Percentiles rank a stretch among this genome's conserved stretches.
phyloP scores from a whole-genome alignment of 2,888 invertebrate species.

The Leucoptera coffeella region DNA sequence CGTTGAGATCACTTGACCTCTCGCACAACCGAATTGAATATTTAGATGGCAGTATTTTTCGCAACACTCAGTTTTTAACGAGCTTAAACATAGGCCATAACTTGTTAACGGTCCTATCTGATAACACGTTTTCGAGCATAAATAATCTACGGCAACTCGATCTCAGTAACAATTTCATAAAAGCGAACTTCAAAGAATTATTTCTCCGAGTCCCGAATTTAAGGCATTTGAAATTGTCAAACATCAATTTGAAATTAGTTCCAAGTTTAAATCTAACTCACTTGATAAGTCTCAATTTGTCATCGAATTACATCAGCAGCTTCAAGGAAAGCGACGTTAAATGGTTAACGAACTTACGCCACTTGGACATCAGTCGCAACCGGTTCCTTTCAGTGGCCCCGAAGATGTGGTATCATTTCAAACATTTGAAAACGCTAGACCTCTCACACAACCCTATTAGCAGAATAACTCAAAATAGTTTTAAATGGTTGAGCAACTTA shows the following conservation, averaged over 20 bases:
- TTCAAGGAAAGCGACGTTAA: constrained; percentile 66
- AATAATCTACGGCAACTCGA: constrained; percentile 73
- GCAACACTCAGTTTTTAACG: constrained; percentile 72
- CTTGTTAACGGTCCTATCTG: constrained; percentile 76
- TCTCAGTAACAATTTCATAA: constrained; percentile 71
- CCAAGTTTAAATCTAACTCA: constrained; percentile 73
- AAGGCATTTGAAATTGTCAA: constrained; percentile 68
- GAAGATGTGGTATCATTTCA: constrained; percentile 67
- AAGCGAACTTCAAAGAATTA: constrained; percentile 81
- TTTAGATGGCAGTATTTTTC: constrained; percentile 81
- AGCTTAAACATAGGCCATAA: constrained; percentile 74
- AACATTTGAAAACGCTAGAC: constrained; percentile 68
- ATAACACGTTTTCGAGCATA: constrained; percentile 81
- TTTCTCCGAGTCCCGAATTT: constrained; percentile 81
- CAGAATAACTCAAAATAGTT: constrained; percentile 65
- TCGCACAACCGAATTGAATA: constrained; percentile 78
- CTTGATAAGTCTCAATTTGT: constrained; percentile 73
- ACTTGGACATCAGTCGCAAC: constrained; percentile 72
- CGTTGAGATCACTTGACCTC: constrained; percentile 69
- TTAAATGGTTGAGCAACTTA: constrained; percentile 62
- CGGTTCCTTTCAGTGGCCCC: constrained; percentile 68
- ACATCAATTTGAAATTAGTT: constrained; percentile 68
- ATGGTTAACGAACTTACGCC: constrained; percentile 63
- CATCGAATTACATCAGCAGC: constrained; percentile 69
- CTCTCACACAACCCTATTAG: constrained; percentile 77